Evolutionary conservation across 2,888 invertebrate species (phyloP).

Genomic region (Leptinotarsa tumamoca): DNA sequence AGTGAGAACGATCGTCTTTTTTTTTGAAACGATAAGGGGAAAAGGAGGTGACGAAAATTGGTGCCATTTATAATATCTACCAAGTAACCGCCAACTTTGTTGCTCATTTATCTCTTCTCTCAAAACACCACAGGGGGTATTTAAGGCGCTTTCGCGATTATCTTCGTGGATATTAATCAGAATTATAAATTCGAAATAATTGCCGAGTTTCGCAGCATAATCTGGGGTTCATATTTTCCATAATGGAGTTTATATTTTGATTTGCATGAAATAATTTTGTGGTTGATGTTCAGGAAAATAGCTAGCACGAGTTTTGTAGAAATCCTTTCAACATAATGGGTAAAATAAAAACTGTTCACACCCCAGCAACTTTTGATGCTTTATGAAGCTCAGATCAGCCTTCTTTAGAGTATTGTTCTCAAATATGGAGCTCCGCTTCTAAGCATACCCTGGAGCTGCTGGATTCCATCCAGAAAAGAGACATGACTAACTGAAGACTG

Average conservation of each 20-base stretch:
- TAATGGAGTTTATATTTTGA: background rate
- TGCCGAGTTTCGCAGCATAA: slow-evolving; percentile 2
- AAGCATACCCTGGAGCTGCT: too few relatives aligned
- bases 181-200: slow-evolving; percentile 13
- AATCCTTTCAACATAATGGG: too few relatives aligned
- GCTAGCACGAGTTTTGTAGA: too few relatives aligned
- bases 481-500: too few relatives aligned
- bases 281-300: too few relatives aligned
- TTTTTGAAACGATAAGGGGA: background rate
- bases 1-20: slow-evolving; percentile 9
- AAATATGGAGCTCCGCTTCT: too few relatives aligned
- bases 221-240: background rate
- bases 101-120: slow-evolving; percentile 8
- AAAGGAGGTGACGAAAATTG: slow-evolving; percentile 12
- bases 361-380: too few relatives aligned
- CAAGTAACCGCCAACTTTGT: slow-evolving; percentile 19
- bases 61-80: slow-evolving; percentile 8
- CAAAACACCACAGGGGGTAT: slow-evolving; percentile 9
- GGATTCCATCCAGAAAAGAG: too few relatives aligned
- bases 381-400: too few relatives aligned
- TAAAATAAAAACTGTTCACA: too few relatives aligned
- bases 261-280: background rate
- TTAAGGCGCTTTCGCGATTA: background rate
- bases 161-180: slow-evolving; percentile 2
- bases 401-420: too few relatives aligned